phyloP scores from a whole-genome alignment of 2,888 invertebrate species.

The Tholera decimalis region DNA sequence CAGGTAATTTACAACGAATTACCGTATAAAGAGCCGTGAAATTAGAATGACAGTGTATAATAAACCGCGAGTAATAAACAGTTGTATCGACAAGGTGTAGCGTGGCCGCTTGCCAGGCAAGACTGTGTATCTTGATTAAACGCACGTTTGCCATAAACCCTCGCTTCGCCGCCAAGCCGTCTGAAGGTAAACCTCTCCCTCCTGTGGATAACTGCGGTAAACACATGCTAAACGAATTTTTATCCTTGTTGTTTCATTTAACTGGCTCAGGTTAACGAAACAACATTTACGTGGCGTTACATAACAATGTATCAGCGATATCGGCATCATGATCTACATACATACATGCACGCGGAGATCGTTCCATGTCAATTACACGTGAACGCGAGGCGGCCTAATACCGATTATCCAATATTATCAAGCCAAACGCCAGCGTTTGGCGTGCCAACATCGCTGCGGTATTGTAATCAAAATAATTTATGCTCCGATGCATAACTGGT shows the following conservation, averaged over 20 bases:
- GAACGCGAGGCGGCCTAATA: constrained; percentile 65
- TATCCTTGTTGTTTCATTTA: constrained; percentile 56
- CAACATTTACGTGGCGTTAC: constrained; percentile 41
- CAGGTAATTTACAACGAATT: constrained; percentile 38
- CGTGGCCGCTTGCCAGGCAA: constrained; percentile 76
- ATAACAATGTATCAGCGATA: constrained; percentile 53
- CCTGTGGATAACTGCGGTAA: constrained; percentile 70
- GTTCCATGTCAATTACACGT: constrained; percentile 69
- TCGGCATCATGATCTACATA: constrained; percentile 59
- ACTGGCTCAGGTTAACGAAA: constrained; percentile 43
- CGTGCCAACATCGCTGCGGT: constrained; percentile 65
- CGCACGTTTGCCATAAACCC: constrained; percentile 70
- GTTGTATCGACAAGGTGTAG: constrained; percentile 69
- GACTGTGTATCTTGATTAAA: constrained; percentile 72
- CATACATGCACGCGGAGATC: constrained; percentile 54
- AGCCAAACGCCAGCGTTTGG: constrained; percentile 57
- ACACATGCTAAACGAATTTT: constrained; percentile 71
- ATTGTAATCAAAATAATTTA: constrained; percentile 74
- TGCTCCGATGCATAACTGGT: constrained; percentile 64
- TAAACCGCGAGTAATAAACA: constrained; percentile 71
- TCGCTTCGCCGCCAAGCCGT: constrained; percentile 79
- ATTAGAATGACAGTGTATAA: constrained; percentile 75
- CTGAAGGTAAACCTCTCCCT: constrained; percentile 82
- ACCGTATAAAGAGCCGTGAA: constrained; percentile 60
- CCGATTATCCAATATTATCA: constrained; percentile 70